phyloP scores from a whole-genome alignment of 2,888 invertebrate genomes.

The Leptarthrus brevirostris region DNA sequence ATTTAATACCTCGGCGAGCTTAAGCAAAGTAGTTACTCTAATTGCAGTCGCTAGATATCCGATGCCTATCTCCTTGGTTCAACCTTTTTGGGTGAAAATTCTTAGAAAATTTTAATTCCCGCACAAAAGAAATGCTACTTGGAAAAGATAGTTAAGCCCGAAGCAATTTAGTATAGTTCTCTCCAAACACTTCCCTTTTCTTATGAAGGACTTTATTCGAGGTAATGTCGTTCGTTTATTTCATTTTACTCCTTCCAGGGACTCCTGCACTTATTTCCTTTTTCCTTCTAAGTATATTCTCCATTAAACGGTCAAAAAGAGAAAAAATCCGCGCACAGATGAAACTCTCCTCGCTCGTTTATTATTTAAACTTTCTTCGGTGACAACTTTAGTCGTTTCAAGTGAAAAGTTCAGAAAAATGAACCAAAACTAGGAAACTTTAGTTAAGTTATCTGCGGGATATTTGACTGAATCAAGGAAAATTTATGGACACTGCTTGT shows the following conservation, averaged over 20 bases:
- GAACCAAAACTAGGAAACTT: conserved; percentile 39
- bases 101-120: conserved; percentile 31
- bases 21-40: conserved; percentile 31
- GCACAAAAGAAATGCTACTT: conserved; percentile 40
- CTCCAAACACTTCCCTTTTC: conserved; percentile 35
- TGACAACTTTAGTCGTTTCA: conserved; percentile 47
- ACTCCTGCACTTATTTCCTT: neutral
- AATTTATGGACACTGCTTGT: conserved; percentile 41
- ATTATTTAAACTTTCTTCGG: conserved; percentile 47
- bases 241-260: conserved; percentile 15
- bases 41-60: conserved; percentile 40
- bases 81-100: conserved; percentile 11
- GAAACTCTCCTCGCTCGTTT: conserved; percentile 39
- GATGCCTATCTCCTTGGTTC: conserved; percentile 38
- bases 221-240: conserved; percentile 36
- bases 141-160: conserved; percentile 30
- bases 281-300: neutral
- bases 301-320: conserved; percentile 39
- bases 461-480: conserved; percentile 33
- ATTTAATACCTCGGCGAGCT: conserved; percentile 21
- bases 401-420: conserved; percentile 48
- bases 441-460: conserved; percentile 41
- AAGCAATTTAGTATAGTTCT: conserved; percentile 31
- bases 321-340: conserved; percentile 17
- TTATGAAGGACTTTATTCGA: conserved; percentile 16